Evolutionary conservation across 2,888 invertebrate species (phyloP).

Genomic region (Myopa tessellatipennis): DNA sequence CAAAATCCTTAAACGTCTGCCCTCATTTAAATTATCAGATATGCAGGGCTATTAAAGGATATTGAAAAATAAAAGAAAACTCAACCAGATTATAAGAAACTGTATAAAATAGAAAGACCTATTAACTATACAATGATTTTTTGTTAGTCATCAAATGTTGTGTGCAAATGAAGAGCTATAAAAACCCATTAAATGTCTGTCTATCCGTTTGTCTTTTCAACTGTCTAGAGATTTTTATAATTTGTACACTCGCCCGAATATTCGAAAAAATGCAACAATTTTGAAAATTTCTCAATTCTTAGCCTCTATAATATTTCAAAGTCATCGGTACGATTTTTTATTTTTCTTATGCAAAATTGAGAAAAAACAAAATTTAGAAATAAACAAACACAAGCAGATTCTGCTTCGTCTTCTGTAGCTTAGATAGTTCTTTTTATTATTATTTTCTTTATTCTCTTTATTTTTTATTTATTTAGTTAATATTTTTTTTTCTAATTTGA

Average conservation of each 20-base stretch:
- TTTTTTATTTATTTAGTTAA: constrained; percentile 30
- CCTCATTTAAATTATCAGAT: too few relatives aligned
- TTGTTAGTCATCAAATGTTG: constrained; percentile 13
- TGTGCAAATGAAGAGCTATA: constrained; percentile 17
- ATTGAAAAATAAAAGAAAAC: too few relatives aligned
- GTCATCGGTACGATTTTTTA: constrained; percentile 62
- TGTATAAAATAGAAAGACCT: neutral
- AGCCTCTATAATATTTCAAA: constrained; percentile 61
- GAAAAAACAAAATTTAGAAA: constrained; percentile 1
- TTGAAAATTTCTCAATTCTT: constrained; percentile 52
- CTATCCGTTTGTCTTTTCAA: constrained; percentile 6
- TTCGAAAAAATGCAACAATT: constrained; percentile 22
- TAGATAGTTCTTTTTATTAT: neutral
- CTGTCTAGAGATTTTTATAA: constrained; percentile 19
- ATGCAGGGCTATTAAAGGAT: too few relatives aligned
- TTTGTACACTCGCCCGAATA: constrained; percentile 16
- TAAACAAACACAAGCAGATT: neutral
- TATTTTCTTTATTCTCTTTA: constrained; percentile 24
- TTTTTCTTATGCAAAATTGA: constrained; percentile 35
- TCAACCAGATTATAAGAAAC: neutral
- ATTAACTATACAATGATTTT: constrained; percentile 1
- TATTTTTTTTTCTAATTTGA: neutral
- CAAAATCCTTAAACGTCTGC: too few relatives aligned
- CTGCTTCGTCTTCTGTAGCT: too few relatives aligned
- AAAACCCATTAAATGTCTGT: constrained; percentile 16